Percentiles rank a stretch among this genome's conserved stretches.
Evolutionary conservation across 2,113 vertebrate species (phyloP).

Genomic region (Oreochromis spilurus): DNA sequence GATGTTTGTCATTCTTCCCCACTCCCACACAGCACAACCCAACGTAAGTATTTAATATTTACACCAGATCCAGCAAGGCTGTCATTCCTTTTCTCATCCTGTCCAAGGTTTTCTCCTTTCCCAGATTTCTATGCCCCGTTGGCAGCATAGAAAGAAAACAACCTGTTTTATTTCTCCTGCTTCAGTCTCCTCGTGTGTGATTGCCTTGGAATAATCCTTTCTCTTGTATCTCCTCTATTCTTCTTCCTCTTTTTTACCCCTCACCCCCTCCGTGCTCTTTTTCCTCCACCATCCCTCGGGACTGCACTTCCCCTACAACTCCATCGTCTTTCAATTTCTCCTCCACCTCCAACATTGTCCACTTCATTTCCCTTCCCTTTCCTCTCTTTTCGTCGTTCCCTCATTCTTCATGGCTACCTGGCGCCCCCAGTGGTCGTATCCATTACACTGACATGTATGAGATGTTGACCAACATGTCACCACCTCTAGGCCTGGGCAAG

Average conservation of each 20-base stretch:
- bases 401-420: conserved; percentile 52
- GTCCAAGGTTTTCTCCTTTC: conserved; percentile 41
- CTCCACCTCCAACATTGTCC: conserved; percentile 22
- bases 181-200: conserved; percentile 59
- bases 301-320: conserved; percentile 23
- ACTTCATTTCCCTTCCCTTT: conserved; percentile 22
- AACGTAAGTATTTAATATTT: conserved; percentile 15
- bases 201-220: conserved; percentile 65
- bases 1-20: background rate
- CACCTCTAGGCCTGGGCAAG: conserved; percentile 99
- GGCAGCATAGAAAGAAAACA: conserved; percentile 72
- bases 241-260: conserved; percentile 28
- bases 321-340: conserved; percentile 44
- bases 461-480: conserved; percentile 99
- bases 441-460: conserved; percentile 99
- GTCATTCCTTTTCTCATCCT: conserved; percentile 65
- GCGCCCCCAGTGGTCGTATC: conserved; percentile 91
- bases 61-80: conserved; percentile 58
- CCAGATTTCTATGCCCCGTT: conserved; percentile 71
- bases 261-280: conserved; percentile 1
- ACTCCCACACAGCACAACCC: background rate
- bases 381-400: conserved; percentile 24
- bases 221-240: conserved; percentile 67
- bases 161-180: conserved; percentile 51
- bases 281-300: conserved; percentile 45